Evolutionary conservation across 2,113 vertebrate genomes (phyloP).

Genomic region (Argyrosomus japonicus): DNA sequence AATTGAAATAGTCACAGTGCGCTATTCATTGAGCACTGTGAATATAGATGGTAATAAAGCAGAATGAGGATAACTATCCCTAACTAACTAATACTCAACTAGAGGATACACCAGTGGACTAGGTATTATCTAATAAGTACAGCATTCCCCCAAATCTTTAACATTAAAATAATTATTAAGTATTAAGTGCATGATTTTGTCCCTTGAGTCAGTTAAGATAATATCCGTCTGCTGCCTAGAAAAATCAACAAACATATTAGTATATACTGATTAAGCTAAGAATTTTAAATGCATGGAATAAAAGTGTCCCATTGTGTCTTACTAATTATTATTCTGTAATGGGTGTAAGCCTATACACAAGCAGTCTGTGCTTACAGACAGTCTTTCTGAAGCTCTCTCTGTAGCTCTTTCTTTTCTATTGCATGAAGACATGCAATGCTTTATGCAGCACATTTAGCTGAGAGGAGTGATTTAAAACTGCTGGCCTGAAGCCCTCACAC

Average conservation of each 20-base stretch:
- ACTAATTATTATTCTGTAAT: no score
- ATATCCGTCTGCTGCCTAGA: background rate
- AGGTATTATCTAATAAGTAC: no score
- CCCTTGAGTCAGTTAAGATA: no score
- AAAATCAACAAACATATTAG: background rate
- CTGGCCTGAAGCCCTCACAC: conserved; percentile 51
- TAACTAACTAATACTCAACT: no score
- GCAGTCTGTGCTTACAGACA: background rate
- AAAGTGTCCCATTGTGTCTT: background rate
- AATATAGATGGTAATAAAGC: no score
- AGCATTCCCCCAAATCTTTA: no score
- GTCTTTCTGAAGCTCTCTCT: background rate
- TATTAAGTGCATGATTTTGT: no score
- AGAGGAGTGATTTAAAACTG: conserved; percentile 53
- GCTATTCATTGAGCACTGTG: no score
- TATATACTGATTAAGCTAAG: background rate
- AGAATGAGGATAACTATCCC: no score
- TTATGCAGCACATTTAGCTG: conserved; percentile 36
- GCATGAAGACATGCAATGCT: conserved; percentile 9
- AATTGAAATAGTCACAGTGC: no score
- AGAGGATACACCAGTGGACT: no score
- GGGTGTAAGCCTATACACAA: background rate
- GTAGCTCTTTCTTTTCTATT: conserved; percentile 7
- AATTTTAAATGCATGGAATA: background rate
- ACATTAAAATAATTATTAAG: no score